phyloP scores from a whole-genome alignment of 1,140 invertebrate species.

The Episyrphus balteatus region DNA sequence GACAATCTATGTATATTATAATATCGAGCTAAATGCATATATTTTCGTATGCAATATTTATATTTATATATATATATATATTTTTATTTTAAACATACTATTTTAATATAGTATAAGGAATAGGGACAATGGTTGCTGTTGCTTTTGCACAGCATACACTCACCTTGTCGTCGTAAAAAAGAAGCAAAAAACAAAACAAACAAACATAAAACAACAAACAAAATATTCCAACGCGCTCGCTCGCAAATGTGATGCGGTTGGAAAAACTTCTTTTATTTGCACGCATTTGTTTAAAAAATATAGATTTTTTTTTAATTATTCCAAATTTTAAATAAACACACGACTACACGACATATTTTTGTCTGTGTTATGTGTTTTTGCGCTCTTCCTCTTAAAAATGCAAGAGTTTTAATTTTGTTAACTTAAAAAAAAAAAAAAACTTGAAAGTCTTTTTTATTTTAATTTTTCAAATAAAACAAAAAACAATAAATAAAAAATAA shows the following conservation, averaged over 20 bases:
- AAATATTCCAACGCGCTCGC: no score
- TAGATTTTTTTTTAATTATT: not conserved
- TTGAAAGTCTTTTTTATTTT: not conserved
- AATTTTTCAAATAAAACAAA: slow-evolving; percentile 7
- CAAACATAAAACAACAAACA: slow-evolving; percentile 6
- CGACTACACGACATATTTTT: no score
- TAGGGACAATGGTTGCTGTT: slow-evolving; percentile 5
- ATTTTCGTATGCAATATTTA: slow-evolving; percentile 33
- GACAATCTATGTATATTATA: no score
- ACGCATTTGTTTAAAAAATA: not conserved
- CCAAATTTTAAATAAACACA: not conserved
- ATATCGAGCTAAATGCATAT: slow-evolving; percentile 22
- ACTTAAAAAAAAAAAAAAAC: slow-evolving; percentile 11
- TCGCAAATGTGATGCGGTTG: no score
- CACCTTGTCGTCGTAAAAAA: slow-evolving; percentile 11
- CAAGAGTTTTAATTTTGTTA: not conserved
- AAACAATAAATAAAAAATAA: slow-evolving; percentile 8
- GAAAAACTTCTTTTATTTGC: slow-evolving; percentile 1
- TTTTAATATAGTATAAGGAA: slow-evolving; percentile 35
- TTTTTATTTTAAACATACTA: slow-evolving; percentile 25
- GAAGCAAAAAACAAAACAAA: not conserved
- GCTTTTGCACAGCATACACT: not conserved
- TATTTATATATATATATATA: slow-evolving; percentile 21
- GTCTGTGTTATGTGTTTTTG: no score
- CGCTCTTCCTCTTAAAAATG: no score